Percentiles rank a stretch among this genome's conserved stretches.
Evolutionary conservation across 2,113 vertebrate genomes (phyloP).

Genomic region (Aramus guarauna): DNA sequence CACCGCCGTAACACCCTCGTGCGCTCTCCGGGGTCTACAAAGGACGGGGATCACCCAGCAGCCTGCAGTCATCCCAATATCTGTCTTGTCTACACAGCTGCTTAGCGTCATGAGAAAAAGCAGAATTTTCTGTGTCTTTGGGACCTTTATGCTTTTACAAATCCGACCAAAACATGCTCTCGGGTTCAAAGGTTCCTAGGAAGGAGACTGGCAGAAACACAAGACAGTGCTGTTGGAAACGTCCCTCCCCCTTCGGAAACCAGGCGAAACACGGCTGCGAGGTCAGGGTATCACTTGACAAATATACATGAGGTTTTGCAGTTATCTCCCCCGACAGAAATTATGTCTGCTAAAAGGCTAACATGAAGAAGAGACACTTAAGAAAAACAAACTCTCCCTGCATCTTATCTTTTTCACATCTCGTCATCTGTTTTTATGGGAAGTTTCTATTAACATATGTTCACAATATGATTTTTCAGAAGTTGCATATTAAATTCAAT

Average conservation of each 20-base stretch:
- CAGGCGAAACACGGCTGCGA: fast-evolving
- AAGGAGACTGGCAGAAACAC: not conserved
- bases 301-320: not conserved
- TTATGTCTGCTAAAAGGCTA: not conserved
- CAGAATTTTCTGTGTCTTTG: not conserved
- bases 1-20: fast-evolving
- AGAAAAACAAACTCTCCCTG: not conserved
- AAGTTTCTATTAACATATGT: slow-evolving; percentile 4
- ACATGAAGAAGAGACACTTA: not conserved
- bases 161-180: not conserved
- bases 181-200: not conserved
- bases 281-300: not conserved
- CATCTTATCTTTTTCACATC: slow-evolving; percentile 19
- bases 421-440: not conserved
- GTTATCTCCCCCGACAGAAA: not conserved
- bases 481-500: slow-evolving; percentile 10
- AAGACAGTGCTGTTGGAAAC: not conserved
- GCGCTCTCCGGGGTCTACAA: fast-evolving
- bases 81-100: not conserved
- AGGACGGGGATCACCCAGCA: fast-evolving
- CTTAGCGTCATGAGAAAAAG: not conserved
- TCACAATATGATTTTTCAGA: slow-evolving; percentile 33
- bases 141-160: not conserved
- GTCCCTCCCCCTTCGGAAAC: not conserved
- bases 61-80: not conserved